Evolutionary conservation across 2,888 invertebrate genomes (phyloP).

Genomic region (Stomorhina lunata): DNA sequence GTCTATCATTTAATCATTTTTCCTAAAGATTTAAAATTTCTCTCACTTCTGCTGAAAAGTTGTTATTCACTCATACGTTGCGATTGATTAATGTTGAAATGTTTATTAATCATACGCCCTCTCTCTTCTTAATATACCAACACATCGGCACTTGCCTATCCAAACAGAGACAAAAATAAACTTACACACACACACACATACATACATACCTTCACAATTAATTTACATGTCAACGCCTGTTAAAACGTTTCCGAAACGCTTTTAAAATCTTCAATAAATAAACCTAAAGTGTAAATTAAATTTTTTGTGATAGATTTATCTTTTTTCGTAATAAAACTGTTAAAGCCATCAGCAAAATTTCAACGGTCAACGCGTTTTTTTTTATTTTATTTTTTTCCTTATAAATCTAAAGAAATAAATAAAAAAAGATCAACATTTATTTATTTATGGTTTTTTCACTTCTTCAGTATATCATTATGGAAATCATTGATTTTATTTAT

Average conservation of each 20-base stretch:
- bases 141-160: too few relatives aligned
- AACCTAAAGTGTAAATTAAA: background rate
- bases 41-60: too few relatives aligned
- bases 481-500: constrained; percentile 9
- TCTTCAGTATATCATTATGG: constrained; percentile 6
- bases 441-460: constrained; percentile 20
- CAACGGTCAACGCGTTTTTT: background rate
- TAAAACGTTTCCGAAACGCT: background rate
- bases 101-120: background rate
- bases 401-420: background rate
- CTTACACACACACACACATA: too few relatives aligned
- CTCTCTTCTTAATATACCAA: too few relatives aligned
- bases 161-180: too few relatives aligned
- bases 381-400: background rate
- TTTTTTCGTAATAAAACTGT: background rate
- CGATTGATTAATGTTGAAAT: background rate
- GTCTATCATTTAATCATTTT: too few relatives aligned
- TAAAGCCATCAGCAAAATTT: background rate
- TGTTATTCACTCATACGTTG: constrained; percentile 2
- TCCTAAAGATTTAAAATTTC: too few relatives aligned
- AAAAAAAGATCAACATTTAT: background rate
- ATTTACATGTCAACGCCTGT: too few relatives aligned
- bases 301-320: background rate
- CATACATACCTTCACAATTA: too few relatives aligned
- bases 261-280: background rate